phyloP scores from a whole-genome alignment of 2,888 invertebrate genomes.

The Metallyticus violacea region DNA sequence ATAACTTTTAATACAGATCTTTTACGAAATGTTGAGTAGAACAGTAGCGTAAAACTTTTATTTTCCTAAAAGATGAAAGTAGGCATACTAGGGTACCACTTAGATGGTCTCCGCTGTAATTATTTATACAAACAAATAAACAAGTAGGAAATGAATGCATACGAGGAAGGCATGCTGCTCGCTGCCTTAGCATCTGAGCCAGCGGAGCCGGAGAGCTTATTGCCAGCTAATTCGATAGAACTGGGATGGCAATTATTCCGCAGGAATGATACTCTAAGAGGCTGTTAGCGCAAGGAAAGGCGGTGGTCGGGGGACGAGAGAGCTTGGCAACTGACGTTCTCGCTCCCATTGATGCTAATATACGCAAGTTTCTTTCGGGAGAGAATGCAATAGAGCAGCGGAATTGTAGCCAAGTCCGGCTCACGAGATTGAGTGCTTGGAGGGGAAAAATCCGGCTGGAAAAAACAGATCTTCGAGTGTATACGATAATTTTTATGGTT shows the following conservation, averaged over 20 bases:
- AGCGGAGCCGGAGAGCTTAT: constrained; percentile 1
- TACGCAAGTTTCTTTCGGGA: background rate
- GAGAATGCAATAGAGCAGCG: background rate
- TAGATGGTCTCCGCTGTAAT: background rate
- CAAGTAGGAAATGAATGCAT: background rate
- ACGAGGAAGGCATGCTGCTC: no score
- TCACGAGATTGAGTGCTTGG: background rate
- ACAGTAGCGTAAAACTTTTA: no score
- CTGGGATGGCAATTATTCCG: constrained; percentile 27
- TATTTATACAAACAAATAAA: background rate
- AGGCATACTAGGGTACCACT: no score
- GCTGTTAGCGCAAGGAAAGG: constrained; percentile 1
- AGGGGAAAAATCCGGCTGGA: background rate
- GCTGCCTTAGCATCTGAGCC: background rate
- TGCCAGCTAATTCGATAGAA: constrained; percentile 23
- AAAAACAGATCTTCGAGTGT: background rate
- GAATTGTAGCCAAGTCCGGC: background rate
- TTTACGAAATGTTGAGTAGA: no score
- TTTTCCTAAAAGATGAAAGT: background rate
- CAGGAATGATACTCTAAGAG: constrained; percentile 18
- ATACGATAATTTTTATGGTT: background rate
- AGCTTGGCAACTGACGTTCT: background rate
- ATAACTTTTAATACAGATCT: no score
- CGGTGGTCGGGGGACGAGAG: background rate
- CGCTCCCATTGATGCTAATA: background rate